Evolutionary conservation across 2,888 invertebrate genomes (phyloP), one percentile per base, ranked within the genome.

Genomic region (Frankliniella fusca): DNA sequence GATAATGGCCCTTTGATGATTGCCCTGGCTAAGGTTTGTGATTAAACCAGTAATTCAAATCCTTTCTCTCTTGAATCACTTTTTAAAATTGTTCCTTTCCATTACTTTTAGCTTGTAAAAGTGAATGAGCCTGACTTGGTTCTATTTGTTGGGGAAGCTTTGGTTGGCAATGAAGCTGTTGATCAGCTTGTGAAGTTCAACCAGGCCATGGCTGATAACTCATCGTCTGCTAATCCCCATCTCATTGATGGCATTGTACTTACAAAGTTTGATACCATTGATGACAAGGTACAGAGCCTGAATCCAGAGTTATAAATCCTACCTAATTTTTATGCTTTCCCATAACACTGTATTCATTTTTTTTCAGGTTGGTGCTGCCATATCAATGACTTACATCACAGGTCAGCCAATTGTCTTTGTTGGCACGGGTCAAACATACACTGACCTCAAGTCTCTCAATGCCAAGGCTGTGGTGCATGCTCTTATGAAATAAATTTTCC

Each of bases 321-420:
- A 61, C 15, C 5, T 76, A 80, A 48, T n/a, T 15, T 28, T 81
- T 48, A 82, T 48, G 12, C 20, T 18, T 70, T 83, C 38, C 27
- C 27, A 27, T 12, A 76, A 76, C 10, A n/a, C 27, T 76, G 54
- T 20, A 18, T 50, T 48, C 76, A 81, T 81, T 80, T 79, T 81
- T 85, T 85, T 85, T 54, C 85, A 91, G 90, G 95, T 99, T 48
- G 99, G 99, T 15, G 99, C 99, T 79, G 99, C 99, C 27, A 98
- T 99, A 86, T 99, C 99, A 23, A 99, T 99, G 99, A 98, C 99
- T 0, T 99, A 99, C 88, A 98, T 99, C 84, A 99, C 99, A 0
- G 99, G 99, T 0, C 99, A 99, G 88, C 99, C 99, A 0, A 99
- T 99, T 82, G 97, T 98, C 80, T 98, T 98, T 88, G 99, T 99